Conservation (phyloP, 1,140 invertebrate genomes). For the Camponotus pennsylvanicus region DNA sequence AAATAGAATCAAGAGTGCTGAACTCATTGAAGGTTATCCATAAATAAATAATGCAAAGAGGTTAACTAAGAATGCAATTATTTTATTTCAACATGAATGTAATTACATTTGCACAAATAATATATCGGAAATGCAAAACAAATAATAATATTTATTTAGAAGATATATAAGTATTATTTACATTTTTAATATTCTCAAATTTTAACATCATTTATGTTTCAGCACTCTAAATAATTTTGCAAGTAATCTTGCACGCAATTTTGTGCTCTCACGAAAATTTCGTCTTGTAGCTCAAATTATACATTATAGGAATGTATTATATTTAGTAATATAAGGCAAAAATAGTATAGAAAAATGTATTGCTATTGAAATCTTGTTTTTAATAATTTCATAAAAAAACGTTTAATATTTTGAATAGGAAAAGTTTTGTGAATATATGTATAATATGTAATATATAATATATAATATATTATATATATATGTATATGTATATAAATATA, state of each 20-base stretch:
- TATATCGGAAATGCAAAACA: slow-evolving; percentile 48
- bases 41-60: slow-evolving; percentile 62
- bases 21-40: slow-evolving; percentile 61
- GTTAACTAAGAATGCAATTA: slow-evolving; percentile 58
- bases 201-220: slow-evolving; percentile 66
- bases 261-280: slow-evolving; percentile 48
- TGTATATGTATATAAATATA: slow-evolving; percentile 35
- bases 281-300: slow-evolving; percentile 37
- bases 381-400: slow-evolving; percentile 50
- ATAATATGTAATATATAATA: neutral
- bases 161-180: slow-evolving; percentile 25
- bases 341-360: slow-evolving; percentile 29
- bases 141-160: slow-evolving; percentile 48
- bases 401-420: slow-evolving; percentile 2
- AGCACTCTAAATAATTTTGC: slow-evolving; percentile 70
- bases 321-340: slow-evolving; percentile 29
- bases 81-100: slow-evolving; percentile 71
- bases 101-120: slow-evolving; percentile 63
- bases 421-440: neutral
- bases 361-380: slow-evolving; percentile 43
- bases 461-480: slow-evolving; percentile 37
- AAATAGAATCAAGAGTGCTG: slow-evolving; percentile 69
- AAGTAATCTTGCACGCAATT: slow-evolving; percentile 52
- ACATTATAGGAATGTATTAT: slow-evolving; percentile 29
- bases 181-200: slow-evolving; percentile 21